Conservation (phyloP, 2,797 vertebrate species). For the Garrulus glandarius region DNA sequence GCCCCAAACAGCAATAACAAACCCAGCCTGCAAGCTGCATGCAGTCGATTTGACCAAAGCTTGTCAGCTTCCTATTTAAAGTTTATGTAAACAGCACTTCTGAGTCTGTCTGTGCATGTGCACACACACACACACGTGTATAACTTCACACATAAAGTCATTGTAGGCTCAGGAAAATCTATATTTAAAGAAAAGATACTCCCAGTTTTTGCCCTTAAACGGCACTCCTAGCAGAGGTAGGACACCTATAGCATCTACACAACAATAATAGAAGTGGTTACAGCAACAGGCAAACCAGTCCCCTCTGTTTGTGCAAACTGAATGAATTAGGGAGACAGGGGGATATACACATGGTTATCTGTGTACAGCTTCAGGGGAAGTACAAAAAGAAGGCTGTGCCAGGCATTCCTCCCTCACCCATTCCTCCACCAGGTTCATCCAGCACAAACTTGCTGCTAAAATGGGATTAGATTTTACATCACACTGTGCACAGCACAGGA, state of each 20-base stretch:
- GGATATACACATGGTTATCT: fast-evolving
- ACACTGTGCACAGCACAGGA: fast-evolving
- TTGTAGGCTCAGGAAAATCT: neutral
- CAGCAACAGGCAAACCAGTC: neutral
- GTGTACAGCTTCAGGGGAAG: neutral
- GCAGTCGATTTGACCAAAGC: neutral
- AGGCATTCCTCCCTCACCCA: fast-evolving
- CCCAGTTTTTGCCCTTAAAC: neutral
- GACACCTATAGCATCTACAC: neutral
- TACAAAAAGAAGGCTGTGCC: neutral
- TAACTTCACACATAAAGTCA: neutral
- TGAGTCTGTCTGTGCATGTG: neutral
- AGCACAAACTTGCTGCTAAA: neutral
- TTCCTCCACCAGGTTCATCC: neutral
- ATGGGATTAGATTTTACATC: neutral
- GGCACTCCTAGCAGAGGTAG: neutral
- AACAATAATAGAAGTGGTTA: neutral
- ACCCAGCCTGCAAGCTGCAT: neutral
- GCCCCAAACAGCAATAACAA: neutral
- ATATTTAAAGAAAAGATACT: neutral
- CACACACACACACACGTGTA: fast-evolving
- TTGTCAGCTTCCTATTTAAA: neutral
- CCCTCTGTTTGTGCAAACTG: neutral
- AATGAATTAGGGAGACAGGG: neutral
- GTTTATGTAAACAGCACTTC: neutral